phyloP scores from a whole-genome alignment of 2,888 invertebrate species.

The Baccha elongata region DNA sequence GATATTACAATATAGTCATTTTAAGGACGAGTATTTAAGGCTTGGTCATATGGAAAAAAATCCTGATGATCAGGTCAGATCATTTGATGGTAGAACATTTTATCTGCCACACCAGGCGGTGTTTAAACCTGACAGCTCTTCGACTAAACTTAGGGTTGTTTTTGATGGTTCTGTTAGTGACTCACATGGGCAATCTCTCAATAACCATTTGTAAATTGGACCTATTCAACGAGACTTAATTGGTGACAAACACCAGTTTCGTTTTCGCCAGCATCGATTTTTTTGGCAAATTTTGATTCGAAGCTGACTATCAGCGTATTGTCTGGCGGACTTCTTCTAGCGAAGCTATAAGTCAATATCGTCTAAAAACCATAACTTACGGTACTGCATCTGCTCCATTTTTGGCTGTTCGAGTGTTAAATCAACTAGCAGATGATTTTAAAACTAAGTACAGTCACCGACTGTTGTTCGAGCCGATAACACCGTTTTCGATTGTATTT shows the following conservation, averaged over 20 bases:
- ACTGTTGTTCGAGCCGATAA: too few relatives aligned
- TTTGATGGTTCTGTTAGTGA: slow-evolving; percentile 31
- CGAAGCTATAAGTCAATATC: slow-evolving; percentile 10
- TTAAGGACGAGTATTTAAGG: slow-evolving; percentile 23
- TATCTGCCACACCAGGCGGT: slow-evolving; percentile 23
- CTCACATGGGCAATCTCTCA: background rate
- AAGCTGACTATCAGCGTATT: slow-evolving; percentile 37
- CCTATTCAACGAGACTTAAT: slow-evolving; percentile 33
- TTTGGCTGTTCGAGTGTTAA: slow-evolving; percentile 12
- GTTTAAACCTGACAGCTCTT: too few relatives aligned
- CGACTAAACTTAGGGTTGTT: slow-evolving; percentile 13
- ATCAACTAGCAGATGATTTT: slow-evolving; percentile 34
- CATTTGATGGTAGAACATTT: background rate
- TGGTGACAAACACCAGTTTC: too few relatives aligned
- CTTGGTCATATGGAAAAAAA: slow-evolving; percentile 9
- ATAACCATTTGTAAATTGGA: slow-evolving; percentile 15
- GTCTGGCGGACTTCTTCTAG: slow-evolving; percentile 23
- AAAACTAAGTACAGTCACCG: too few relatives aligned
- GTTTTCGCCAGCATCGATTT: slow-evolving; percentile 41
- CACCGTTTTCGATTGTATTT: too few relatives aligned
- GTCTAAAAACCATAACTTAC: slow-evolving; percentile 25
- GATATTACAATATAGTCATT: background rate
- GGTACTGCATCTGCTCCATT: slow-evolving; percentile 34
- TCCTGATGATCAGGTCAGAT: background rate
- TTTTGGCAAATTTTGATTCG: slow-evolving; percentile 36